These are phyloP conservation scores for Bursaphelenchus mucronatus DNA, from an alignment of 1,140 invertebrate species.

Conservation along the genomic window DNA sequence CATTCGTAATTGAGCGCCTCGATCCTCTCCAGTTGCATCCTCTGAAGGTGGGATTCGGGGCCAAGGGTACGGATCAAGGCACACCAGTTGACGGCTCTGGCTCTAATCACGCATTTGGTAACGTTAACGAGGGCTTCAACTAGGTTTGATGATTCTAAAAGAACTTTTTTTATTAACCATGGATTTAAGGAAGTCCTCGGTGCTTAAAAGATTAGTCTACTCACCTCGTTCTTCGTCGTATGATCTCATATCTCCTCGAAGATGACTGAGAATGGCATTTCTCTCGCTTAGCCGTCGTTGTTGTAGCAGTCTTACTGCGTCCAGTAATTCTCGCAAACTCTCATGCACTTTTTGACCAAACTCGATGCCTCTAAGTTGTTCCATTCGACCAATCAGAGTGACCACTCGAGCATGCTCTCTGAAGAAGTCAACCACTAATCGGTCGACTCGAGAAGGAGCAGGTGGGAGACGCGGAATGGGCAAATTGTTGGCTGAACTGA, in stretches of 20 bases:
- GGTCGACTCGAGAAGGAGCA: conserved; percentile 76
- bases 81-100: conserved; percentile 57
- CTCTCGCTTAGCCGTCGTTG: conserved; percentile 52
- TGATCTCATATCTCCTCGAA: conserved; percentile 51
- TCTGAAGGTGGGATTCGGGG: conserved; percentile 38
- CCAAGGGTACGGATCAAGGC: conserved; percentile 55
- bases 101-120: conserved; percentile 48
- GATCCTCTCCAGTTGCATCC: conserved; percentile 39
- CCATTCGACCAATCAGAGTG: conserved; percentile 58
- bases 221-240: conserved; percentile 58
- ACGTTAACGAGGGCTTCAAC: conserved; percentile 40
- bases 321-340: conserved; percentile 49
- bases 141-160: conserved; percentile 54
- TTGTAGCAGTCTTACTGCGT: conserved; percentile 51
- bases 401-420: conserved; percentile 72
- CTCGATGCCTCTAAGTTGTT: conserved; percentile 46
- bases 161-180: background rate
- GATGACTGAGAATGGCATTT: conserved; percentile 50
- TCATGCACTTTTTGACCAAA: conserved; percentile 46
- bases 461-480: conserved; percentile 69
- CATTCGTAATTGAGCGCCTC: conserved; percentile 43
- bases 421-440: conserved; percentile 76
- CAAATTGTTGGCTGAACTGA: conserved; percentile 76
- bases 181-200: background rate
- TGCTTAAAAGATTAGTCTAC: conserved; percentile 5